These are phyloP conservation scores for Heliothis subflexa DNA, from an alignment of 1,140 invertebrate species.

Conservation along the genomic window DNA sequence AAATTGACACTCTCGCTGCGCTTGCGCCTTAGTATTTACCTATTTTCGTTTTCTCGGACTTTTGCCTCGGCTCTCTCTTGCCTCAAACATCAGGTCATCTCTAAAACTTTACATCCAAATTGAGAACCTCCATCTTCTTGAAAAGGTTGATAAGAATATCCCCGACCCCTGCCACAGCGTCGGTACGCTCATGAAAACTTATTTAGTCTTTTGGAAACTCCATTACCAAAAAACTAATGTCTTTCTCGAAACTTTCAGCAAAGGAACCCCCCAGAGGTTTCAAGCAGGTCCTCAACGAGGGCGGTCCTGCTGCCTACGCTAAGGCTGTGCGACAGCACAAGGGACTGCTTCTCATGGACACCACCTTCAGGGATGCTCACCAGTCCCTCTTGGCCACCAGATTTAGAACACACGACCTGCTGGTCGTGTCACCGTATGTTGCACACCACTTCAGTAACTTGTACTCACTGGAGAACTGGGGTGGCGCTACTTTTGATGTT, in stretches of 20 bases:
- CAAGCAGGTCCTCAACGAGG: slow-evolving; percentile 92
- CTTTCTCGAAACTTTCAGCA: slow-evolving; percentile 63
- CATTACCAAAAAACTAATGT: background rate
- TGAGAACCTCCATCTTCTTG: too few relatives aligned
- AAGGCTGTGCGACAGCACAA: slow-evolving; percentile 96
- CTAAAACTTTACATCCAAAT: too few relatives aligned
- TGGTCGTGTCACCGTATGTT: slow-evolving; percentile 97
- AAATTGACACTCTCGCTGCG: too few relatives aligned
- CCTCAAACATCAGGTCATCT: too few relatives aligned
- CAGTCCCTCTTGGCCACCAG: slow-evolving; percentile 98
- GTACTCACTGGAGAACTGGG: slow-evolving; percentile 99
- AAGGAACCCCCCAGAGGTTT: slow-evolving; percentile 93
- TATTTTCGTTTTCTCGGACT: too few relatives aligned
- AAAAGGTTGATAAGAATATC: too few relatives aligned
- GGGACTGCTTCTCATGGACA: slow-evolving; percentile 97
- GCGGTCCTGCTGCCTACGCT: slow-evolving; percentile 98
- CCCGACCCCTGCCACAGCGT: too few relatives aligned
- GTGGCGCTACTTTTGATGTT: slow-evolving; percentile 99
- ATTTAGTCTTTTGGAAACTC: too few relatives aligned
- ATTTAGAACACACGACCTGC: slow-evolving; percentile 96
- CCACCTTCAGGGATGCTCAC: slow-evolving; percentile 99
- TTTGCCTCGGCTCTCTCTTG: too few relatives aligned
- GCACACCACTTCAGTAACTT: slow-evolving; percentile 95
- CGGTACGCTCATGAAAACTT: too few relatives aligned
- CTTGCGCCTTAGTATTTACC: too few relatives aligned